These are phyloP conservation scores for Hemistola chrysoprasaria DNA, from an alignment of 2,888 invertebrate species.

Conservation along the genomic window DNA sequence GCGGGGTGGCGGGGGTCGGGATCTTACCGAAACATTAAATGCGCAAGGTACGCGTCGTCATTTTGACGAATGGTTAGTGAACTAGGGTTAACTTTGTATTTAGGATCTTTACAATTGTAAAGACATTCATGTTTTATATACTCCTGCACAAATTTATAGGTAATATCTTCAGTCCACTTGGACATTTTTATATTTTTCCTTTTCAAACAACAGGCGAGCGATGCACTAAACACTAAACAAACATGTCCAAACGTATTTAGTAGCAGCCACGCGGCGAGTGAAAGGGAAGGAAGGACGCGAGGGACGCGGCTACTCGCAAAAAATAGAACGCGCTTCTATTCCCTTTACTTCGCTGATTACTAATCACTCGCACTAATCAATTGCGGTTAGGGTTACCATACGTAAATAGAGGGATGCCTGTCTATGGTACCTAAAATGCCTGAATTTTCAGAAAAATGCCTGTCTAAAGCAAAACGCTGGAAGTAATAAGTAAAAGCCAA, in stretches of 20 bases:
- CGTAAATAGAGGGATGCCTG: too few relatives aligned
- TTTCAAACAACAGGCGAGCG: too few relatives aligned
- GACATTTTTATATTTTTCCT: too few relatives aligned
- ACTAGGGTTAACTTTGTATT: slow-evolving; percentile 17
- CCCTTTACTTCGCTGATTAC: slow-evolving; percentile 7
- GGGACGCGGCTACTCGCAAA: slow-evolving; percentile 16
- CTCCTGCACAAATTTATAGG: slow-evolving; percentile 21
- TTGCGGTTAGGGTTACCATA: too few relatives aligned
- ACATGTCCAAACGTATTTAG: slow-evolving; percentile 10
- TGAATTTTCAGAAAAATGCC: too few relatives aligned
- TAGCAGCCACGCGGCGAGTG: slow-evolving; percentile 10
- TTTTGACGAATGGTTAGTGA: too few relatives aligned
- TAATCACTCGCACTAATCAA: slow-evolving; percentile 11
- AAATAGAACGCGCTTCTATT: slow-evolving; percentile 18
- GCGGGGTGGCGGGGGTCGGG: too few relatives aligned
- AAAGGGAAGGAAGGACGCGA: slow-evolving; percentile 13
- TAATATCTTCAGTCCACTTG: slow-evolving; percentile 22
- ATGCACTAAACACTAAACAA: slow-evolving; percentile 11
- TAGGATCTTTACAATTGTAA: slow-evolving; percentile 19
- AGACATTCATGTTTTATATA: slow-evolving; percentile 22
- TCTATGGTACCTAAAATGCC: too few relatives aligned
- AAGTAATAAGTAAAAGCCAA: too few relatives aligned
- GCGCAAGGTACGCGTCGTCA: too few relatives aligned
- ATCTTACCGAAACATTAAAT: too few relatives aligned
- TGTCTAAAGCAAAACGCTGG: too few relatives aligned